Percentiles rank a stretch among this genome's conserved stretches.
phyloP scores from a whole-genome alignment of 2,888 invertebrate genomes.

The Xylota segnis region DNA sequence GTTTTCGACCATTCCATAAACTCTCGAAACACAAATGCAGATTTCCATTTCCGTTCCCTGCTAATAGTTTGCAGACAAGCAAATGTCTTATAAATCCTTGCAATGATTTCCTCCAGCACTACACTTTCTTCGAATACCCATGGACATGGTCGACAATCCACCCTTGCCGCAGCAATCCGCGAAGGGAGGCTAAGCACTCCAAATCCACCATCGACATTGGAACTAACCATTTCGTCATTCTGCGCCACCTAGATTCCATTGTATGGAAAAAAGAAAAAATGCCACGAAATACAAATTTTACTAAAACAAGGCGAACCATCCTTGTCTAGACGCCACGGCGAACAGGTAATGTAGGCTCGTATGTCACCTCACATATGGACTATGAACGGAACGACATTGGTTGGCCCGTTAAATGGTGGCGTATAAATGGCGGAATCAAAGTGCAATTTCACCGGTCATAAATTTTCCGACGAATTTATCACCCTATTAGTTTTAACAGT shows the following conservation, averaged over 20 bases:
- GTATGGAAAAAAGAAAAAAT: constrained; percentile 30
- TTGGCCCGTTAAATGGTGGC: constrained; percentile 9
- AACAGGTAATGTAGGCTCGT: constrained; percentile 43
- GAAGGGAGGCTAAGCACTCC: constrained; percentile 10
- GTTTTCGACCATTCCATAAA: constrained; percentile 56
- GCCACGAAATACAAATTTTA: constrained; percentile 57
- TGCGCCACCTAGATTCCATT: constrained; percentile 17
- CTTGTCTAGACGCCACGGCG: constrained; percentile 62
- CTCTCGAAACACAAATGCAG: constrained; percentile 58
- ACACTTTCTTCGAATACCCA: constrained; percentile 11
- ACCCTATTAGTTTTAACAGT: constrained; percentile 76
- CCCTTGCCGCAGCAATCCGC: constrained; percentile 16
- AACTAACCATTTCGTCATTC: constrained; percentile 62
- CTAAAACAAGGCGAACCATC: constrained; percentile 57
- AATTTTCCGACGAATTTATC: constrained; percentile 74
- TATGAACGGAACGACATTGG: constrained; percentile 14
- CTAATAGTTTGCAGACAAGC: constrained; percentile 44
- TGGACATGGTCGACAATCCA: not conserved
- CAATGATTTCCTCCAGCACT: constrained; percentile 17
- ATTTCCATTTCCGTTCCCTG: constrained; percentile 51
- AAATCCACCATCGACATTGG: constrained; percentile 64
- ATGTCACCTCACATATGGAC: constrained; percentile 51
- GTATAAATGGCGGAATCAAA: constrained; percentile 65
- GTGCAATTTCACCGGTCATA: constrained; percentile 76
- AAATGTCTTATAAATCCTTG: constrained; percentile 36